These are phyloP conservation scores for Globodera rostochiensis DNA, from an alignment of 1,140 invertebrate species.

Conservation along the genomic window DNA sequence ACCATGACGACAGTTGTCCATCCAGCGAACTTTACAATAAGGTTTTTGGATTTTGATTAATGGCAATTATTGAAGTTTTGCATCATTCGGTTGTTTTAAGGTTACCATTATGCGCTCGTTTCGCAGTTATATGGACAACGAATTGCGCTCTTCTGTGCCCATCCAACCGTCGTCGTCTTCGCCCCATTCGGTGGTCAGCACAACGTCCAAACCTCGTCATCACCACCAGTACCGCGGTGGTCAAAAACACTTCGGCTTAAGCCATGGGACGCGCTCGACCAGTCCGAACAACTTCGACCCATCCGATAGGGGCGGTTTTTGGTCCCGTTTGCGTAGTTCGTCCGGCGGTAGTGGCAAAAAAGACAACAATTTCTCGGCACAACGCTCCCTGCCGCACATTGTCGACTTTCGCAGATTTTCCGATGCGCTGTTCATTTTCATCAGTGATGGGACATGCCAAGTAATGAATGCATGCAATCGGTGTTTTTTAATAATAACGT, in stretches of 20 bases:
- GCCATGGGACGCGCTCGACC: no score
- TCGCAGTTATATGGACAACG: conserved; percentile 45
- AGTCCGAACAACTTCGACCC: not conserved
- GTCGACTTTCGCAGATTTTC: conserved; percentile 42
- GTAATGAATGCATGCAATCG: conserved; percentile 9
- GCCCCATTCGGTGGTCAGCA: no score
- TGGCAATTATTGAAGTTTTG: no score
- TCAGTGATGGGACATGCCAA: conserved; percentile 44
- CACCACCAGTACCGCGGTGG: not conserved
- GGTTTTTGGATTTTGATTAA: not conserved
- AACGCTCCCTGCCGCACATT: conserved; percentile 27
- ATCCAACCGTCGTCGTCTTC: not conserved
- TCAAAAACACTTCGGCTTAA: no score
- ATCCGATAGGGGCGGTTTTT: not conserved
- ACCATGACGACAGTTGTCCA: conserved; percentile 36
- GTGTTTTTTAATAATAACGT: no score
- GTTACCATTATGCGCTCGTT: conserved; percentile 32
- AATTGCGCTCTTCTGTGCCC: conserved; percentile 37
- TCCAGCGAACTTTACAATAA: conserved; percentile 33
- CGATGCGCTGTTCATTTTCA: conserved; percentile 38
- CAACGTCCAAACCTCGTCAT: conserved; percentile 15
- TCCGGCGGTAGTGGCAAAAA: conserved; percentile 16
- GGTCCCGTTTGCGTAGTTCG: conserved; percentile 10
- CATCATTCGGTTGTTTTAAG: no score
- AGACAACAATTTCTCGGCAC: conserved; percentile 12